Percentiles rank a stretch among this genome's conserved stretches.
Evolutionary conservation across 2,888 invertebrate genomes (phyloP).

Genomic region (Danaus chrysippus): DNA sequence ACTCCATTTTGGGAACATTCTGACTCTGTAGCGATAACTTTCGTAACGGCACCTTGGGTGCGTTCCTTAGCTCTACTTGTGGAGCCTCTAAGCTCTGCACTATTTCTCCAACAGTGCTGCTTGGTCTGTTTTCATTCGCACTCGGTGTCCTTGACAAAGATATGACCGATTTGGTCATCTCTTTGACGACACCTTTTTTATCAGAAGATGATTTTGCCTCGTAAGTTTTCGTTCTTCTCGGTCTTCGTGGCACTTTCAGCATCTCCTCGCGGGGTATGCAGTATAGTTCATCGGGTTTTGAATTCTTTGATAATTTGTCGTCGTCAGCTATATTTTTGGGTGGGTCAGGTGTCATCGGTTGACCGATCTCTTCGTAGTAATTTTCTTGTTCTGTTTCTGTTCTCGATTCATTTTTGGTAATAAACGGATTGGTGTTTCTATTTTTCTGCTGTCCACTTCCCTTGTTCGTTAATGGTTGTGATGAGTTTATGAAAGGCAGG

Average conservation of each 20-base stretch:
- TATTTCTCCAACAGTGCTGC: constrained; percentile 45
- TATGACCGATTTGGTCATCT: constrained; percentile 62
- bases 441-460: constrained; percentile 34
- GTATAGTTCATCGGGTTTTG: constrained; percentile 47
- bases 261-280: constrained; percentile 59
- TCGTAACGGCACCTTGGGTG: constrained; percentile 40
- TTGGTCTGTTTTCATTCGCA: constrained; percentile 44
- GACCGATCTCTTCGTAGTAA: constrained; percentile 70
- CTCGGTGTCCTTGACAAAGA: constrained; percentile 63
- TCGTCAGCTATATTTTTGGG: constrained; percentile 63
- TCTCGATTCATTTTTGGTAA: constrained; percentile 29
- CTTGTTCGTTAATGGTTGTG: constrained; percentile 33
- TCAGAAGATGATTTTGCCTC: constrained; percentile 32
- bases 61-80: constrained; percentile 32
- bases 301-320: constrained; percentile 58
- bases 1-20: constrained; percentile 40
- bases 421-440: constrained; percentile 40
- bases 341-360: constrained; percentile 38
- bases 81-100: constrained; percentile 50
- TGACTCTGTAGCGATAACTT: constrained; percentile 62
- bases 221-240: constrained; percentile 58
- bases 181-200: constrained; percentile 38
- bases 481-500: constrained; percentile 62
- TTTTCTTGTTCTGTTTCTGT: constrained; percentile 58
- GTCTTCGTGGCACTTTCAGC: constrained; percentile 63